phyloP scores from a whole-genome alignment of 2,888 invertebrate genomes.

The Trichogramma dendrolimi region DNA sequence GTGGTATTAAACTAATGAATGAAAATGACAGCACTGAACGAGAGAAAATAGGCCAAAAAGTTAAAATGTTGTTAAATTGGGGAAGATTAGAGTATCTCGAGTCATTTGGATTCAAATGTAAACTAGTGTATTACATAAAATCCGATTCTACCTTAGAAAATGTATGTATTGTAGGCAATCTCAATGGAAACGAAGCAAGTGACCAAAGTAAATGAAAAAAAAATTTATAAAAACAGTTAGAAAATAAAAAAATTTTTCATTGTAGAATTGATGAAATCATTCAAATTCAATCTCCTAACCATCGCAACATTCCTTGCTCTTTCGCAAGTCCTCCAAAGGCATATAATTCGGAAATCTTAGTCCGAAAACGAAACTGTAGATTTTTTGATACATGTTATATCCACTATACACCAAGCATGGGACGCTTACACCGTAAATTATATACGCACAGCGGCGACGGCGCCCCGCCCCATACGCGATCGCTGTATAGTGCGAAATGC shows the following conservation, averaged over 20 bases:
- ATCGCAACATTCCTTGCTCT: not conserved
- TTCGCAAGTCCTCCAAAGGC: no score
- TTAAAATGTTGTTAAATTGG: conserved; percentile 75
- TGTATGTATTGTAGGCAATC: conserved; percentile 67
- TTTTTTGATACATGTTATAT: not conserved
- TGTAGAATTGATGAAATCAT: not conserved
- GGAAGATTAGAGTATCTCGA: conserved; percentile 65
- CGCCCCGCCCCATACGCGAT: not conserved
- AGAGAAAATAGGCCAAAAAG: conserved; percentile 65
- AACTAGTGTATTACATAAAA: conserved; percentile 65
- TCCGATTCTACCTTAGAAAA: conserved; percentile 70
- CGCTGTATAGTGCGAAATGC: no score
- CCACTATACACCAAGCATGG: not conserved
- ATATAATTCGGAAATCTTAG: not conserved
- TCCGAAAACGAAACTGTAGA: not conserved
- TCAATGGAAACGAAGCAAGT: not conserved
- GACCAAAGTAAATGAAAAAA: conserved; percentile 5
- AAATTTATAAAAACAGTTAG: conserved; percentile 6
- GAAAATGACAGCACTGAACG: conserved; percentile 47
- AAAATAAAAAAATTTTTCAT: not conserved
- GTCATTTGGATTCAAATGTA: conserved; percentile 58
- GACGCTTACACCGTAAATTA: not conserved
- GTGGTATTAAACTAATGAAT: conserved; percentile 63
- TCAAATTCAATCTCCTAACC: not conserved
- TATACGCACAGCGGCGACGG: not conserved